Conservation (phyloP, 1,140 invertebrate genomes). For the Caenorhabditis latens region DNA sequence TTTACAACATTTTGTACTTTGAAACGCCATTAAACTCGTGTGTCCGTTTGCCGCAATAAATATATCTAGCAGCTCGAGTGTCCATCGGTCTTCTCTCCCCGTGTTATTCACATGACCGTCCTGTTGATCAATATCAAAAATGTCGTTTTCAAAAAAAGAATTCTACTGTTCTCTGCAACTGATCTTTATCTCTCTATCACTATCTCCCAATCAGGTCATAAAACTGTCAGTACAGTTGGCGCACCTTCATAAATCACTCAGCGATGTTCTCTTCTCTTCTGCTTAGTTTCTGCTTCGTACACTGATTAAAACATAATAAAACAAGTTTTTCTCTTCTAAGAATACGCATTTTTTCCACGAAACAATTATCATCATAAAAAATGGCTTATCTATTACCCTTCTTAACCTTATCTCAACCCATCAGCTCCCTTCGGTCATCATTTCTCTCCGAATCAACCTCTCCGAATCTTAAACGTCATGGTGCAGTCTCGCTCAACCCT, state of each 20-base stretch:
- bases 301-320: constrained; percentile 14
- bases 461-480: constrained; percentile 12
- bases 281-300: not conserved
- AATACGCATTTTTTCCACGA: not conserved
- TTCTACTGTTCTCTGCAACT: constrained; percentile 18
- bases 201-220: not conserved
- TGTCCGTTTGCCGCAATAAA: not conserved
- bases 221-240: not conserved
- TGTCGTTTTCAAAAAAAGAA: constrained; percentile 7
- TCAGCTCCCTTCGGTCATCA: constrained; percentile 14
- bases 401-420: not conserved
- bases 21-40: not conserved
- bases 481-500: constrained; percentile 17
- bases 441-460: not conserved
- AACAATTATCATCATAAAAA: constrained; percentile 36
- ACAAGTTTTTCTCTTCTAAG: not conserved
- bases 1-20: not conserved
- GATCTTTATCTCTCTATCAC: not conserved
- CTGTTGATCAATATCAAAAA: not conserved
- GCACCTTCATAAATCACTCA: constrained; percentile 34
- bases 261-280: constrained; percentile 23
- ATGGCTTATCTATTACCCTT: not conserved
- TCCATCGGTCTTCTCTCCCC: not conserved
- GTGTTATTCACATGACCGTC: constrained; percentile 31
- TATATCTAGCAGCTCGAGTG: not conserved